These are phyloP conservation scores for Lerema accius DNA, from an alignment of 1,140 invertebrate species.

Conservation along the genomic window DNA sequence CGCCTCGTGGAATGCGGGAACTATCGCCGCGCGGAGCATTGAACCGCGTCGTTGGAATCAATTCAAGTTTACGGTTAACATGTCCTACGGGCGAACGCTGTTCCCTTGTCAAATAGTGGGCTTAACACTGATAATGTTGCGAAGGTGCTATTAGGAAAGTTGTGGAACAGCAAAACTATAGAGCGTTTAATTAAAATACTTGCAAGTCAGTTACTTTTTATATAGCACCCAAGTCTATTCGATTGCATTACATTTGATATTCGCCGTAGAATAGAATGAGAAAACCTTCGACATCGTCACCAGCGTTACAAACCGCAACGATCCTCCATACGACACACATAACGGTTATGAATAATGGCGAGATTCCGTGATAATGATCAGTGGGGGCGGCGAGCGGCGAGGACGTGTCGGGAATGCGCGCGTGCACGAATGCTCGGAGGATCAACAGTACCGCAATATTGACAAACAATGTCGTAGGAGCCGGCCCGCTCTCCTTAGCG, in stretches of 20 bases:
- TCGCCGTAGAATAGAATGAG: too few relatives aligned
- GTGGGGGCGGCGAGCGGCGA: constrained; percentile 2
- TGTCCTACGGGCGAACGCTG: not conserved
- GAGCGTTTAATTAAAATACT: too few relatives aligned
- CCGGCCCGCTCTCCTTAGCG: not conserved
- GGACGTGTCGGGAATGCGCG: constrained; percentile 40
- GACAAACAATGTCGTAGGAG: not conserved
- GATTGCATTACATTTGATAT: too few relatives aligned
- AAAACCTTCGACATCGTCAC: too few relatives aligned
- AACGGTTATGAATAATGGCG: constrained; percentile 10
- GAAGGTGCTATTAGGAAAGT: too few relatives aligned
- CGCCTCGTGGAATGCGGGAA: constrained; percentile 14
- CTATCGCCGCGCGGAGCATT: constrained; percentile 25
- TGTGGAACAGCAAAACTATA: too few relatives aligned
- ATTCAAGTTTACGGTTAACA: constrained; percentile 24
- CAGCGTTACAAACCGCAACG: too few relatives aligned
- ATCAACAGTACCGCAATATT: constrained; percentile 2
- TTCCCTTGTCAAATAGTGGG: too few relatives aligned
- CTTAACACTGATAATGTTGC: too few relatives aligned
- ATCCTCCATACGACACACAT: not conserved
- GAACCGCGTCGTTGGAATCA: constrained; percentile 14
- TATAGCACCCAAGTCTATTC: too few relatives aligned
- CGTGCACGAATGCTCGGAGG: constrained; percentile 45
- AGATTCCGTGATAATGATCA: constrained; percentile 16
- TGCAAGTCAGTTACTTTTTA: too few relatives aligned